These are phyloP conservation scores for Aptenodytes forsteri DNA, from an alignment of 2,113 vertebrate species.

Conservation along the genomic window DNA sequence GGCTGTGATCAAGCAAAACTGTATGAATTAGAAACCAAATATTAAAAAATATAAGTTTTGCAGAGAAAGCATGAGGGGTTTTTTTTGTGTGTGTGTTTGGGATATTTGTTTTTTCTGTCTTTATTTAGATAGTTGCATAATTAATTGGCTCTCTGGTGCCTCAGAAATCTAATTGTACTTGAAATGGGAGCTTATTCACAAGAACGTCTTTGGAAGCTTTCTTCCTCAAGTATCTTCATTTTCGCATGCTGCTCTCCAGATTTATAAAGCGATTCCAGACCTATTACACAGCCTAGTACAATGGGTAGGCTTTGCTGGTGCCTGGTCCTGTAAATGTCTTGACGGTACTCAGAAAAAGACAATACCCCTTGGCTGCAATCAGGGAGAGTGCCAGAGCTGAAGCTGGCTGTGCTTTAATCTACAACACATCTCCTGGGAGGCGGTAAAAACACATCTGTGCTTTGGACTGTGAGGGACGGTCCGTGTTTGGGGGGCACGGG, in stretches of 20 bases:
- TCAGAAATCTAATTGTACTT: not conserved
- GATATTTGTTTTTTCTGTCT: not conserved
- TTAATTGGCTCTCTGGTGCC: not conserved
- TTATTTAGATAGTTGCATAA: not conserved
- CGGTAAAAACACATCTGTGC: not conserved
- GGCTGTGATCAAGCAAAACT: not conserved
- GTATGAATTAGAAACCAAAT: not conserved
- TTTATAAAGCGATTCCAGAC: not conserved
- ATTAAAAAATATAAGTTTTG: not conserved
- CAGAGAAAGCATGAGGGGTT: not conserved
- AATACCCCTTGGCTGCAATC: not conserved
- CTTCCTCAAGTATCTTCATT: not conserved
- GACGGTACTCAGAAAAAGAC: not conserved
- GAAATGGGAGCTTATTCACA: not conserved
- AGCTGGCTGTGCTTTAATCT: not conserved
- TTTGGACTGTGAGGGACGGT: not conserved
- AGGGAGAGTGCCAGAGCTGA: accelerated
- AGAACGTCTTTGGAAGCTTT: not conserved
- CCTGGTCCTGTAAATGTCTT: not conserved
- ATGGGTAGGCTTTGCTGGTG: not conserved
- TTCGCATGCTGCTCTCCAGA: not conserved
- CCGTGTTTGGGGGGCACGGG: accelerated
- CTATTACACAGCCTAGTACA: not conserved
- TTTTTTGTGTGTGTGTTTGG: not conserved
- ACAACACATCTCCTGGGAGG: not conserved